Evolutionary conservation across 2,797 vertebrate species (phyloP).

Genomic region (Loriculus beryllinus): DNA sequence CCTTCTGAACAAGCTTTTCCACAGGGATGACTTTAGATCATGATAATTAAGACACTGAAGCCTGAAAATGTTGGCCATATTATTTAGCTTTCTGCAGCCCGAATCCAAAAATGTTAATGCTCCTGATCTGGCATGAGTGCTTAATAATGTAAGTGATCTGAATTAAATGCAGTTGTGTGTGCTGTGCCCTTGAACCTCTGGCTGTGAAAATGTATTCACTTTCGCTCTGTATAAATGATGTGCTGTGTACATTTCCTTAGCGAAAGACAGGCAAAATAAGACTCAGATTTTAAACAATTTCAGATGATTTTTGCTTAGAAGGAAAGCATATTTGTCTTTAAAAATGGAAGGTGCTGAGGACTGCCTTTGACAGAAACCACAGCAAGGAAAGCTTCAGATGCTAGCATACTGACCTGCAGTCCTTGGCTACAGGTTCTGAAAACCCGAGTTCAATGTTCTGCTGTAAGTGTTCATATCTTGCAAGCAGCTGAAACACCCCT

Average conservation of each 20-base stretch:
- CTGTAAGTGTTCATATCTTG: neutral
- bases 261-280: neutral
- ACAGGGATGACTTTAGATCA: neutral
- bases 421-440: neutral
- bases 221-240: conserved; percentile 25
- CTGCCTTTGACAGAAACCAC: neutral
- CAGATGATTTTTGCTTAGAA: conserved; percentile 15
- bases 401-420: neutral
- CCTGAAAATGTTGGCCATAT: neutral
- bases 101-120: conserved; percentile 31
- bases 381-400: neutral
- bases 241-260: neutral
- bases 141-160: conserved; percentile 58
- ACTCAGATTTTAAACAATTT: conserved; percentile 28
- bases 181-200: conserved; percentile 42
- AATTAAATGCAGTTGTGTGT: conserved; percentile 67
- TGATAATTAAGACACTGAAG: neutral
- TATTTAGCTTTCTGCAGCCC: conserved; percentile 14
- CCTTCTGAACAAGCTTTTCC: neutral
- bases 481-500: neutral
- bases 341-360: neutral
- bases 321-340: neutral
- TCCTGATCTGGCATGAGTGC: conserved; percentile 39
- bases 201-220: conserved; percentile 28
- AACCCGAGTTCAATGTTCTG: neutral